Conservation (phyloP, 2,113 vertebrate genomes). For the Callipepla squamata region DNA sequence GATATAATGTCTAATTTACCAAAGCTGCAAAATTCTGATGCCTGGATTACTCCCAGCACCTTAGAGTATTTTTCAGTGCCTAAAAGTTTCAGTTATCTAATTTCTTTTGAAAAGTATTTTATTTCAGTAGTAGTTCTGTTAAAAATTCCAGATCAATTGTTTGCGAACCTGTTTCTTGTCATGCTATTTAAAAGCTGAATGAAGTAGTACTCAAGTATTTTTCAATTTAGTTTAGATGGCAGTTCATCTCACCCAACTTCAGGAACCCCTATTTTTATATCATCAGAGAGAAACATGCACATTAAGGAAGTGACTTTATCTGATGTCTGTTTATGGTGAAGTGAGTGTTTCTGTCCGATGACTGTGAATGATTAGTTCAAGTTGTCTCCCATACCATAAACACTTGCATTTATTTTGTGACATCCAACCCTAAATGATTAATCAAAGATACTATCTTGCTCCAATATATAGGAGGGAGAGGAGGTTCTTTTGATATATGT, state of each 20-base stretch:
- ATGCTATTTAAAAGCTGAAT: not conserved
- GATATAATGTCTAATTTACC: not conserved
- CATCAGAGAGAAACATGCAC: not conserved
- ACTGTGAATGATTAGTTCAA: not conserved
- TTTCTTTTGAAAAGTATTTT: not conserved
- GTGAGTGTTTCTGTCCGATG: not conserved
- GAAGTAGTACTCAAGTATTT: not conserved
- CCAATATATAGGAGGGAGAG: too few relatives aligned
- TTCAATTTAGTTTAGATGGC: accelerated
- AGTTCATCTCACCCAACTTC: not conserved
- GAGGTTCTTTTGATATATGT: too few relatives aligned
- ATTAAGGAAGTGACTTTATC: not conserved
- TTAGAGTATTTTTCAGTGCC: not conserved
- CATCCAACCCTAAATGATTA: not conserved
- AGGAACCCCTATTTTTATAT: not conserved
- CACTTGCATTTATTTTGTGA: not conserved
- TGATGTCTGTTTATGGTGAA: not conserved
- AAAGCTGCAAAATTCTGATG: not conserved
- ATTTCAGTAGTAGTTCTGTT: not conserved
- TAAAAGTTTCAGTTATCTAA: not conserved
- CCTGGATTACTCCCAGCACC: not conserved
- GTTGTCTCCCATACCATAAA: not conserved
- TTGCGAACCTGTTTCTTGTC: not conserved
- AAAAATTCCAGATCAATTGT: not conserved
- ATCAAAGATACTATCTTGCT: not conserved